phyloP scores from a whole-genome alignment of 2,888 invertebrate species.

The Schrankia costaestrigalis region DNA sequence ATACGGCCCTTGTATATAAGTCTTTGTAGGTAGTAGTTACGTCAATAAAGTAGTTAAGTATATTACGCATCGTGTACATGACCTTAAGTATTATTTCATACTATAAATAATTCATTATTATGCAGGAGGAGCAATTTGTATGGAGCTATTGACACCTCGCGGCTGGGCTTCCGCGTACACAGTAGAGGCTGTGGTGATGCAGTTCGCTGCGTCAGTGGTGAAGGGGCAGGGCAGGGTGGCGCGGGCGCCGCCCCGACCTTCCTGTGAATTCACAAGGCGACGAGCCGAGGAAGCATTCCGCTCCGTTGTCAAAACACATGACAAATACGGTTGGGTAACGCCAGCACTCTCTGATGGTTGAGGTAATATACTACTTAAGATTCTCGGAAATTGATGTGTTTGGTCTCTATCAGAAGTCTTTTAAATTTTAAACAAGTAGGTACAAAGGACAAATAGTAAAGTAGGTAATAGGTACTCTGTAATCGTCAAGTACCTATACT shows the following conservation, averaged over 20 bases:
- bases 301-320: conserved; percentile 92
- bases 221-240: conserved; percentile 93
- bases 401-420: no score
- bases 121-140: conserved; percentile 90
- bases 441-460: no score
- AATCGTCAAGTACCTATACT: no score
- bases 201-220: conserved; percentile 93
- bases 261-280: conserved; percentile 88
- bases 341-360: conserved; percentile 92
- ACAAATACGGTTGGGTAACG: conserved; percentile 95
- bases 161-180: conserved; percentile 95
- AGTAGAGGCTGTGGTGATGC: conserved; percentile 93
- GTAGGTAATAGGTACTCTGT: no score
- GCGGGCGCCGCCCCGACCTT: conserved; percentile 88
- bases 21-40: no score
- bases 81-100: not conserved
- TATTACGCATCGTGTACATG: no score
- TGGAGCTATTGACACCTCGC: conserved; percentile 92
- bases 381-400: no score
- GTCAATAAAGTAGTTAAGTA: not conserved
- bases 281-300: conserved; percentile 94
- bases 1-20: no score
- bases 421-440: no score
- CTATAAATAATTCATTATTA: not conserved
- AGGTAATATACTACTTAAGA: conserved; percentile 32